Conservation (phyloP, 1,140 invertebrate genomes). For the Anastrepha obliqua region DNA sequence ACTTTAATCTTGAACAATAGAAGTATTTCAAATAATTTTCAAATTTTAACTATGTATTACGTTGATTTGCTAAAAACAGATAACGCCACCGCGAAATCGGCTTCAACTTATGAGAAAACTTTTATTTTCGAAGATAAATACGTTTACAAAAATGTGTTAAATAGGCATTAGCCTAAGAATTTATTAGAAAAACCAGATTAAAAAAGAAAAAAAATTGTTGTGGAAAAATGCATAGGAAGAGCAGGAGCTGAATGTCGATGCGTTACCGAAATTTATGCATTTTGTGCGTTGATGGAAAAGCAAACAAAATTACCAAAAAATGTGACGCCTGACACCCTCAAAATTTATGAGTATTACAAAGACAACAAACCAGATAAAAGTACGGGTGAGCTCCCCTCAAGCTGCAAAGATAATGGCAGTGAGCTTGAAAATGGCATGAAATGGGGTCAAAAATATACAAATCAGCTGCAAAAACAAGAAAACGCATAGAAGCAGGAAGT, state of each 20-base stretch:
- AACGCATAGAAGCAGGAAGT: neutral
- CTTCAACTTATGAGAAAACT: too few species aligned
- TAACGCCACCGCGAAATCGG: too few species aligned
- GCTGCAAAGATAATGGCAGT: neutral
- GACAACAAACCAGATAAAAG: neutral
- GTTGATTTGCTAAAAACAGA: too few species aligned
- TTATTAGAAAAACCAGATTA: too few species aligned
- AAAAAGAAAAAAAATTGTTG: too few species aligned
- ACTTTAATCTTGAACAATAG: too few species aligned
- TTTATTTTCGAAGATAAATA: too few species aligned
- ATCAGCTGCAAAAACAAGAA: conserved; percentile 44
- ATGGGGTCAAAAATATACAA: conserved; percentile 44
- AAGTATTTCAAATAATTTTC: too few species aligned
- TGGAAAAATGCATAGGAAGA: neutral
- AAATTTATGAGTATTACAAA: conserved; percentile 20
- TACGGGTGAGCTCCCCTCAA: neutral
- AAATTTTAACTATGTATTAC: too few species aligned
- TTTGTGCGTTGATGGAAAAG: conserved; percentile 29
- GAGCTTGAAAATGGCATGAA: conserved; percentile 30
- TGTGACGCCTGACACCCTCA: neutral
- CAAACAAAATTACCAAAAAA: conserved; percentile 41
- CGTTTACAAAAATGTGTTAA: too few species aligned
- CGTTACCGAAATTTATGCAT: conserved; percentile 6
- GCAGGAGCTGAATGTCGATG: neutral
- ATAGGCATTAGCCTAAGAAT: too few species aligned